Evolutionary conservation across 2,797 vertebrate genomes (phyloP).

Genomic region (Gymnothorax reevesii): DNA sequence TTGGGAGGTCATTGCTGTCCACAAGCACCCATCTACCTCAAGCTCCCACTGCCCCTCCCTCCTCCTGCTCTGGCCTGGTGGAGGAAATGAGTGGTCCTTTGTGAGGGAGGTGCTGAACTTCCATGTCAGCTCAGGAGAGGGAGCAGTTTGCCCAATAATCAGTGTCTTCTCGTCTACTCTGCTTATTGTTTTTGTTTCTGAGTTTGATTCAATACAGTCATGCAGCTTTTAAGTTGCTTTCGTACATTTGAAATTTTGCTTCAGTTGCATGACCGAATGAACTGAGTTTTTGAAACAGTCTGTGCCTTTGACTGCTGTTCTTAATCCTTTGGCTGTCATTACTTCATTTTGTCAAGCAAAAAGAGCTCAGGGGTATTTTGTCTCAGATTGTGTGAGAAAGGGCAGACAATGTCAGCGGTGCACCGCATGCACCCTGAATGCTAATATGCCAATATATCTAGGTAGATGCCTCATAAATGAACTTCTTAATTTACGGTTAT

Average conservation of each 20-base stretch:
- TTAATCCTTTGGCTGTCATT: neutral
- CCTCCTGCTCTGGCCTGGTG: neutral
- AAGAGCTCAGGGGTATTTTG: neutral
- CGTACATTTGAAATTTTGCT: neutral
- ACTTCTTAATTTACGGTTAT: neutral
- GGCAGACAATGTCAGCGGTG: neutral
- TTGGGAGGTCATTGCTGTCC: neutral
- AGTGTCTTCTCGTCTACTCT: neutral
- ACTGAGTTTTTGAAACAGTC: neutral
- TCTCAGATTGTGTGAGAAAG: neutral
- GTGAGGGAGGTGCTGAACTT: neutral
- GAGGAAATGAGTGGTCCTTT: neutral
- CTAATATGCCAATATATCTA: neutral
- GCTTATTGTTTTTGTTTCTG: neutral
- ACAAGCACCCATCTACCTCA: neutral
- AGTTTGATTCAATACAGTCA: neutral
- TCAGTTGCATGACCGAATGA: neutral
- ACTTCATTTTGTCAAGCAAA: neutral
- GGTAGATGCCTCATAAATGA: neutral
- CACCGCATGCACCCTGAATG: neutral
- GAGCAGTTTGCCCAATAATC: conserved; percentile 29
- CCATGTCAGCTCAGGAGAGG: conserved; percentile 50
- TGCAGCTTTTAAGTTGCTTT: neutral
- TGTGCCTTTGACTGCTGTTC: neutral
- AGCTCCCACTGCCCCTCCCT: neutral